Conservation (phyloP, 30 jellyfish, hydroid and myxozoan species). For the Aurelia sp. region DNA sequence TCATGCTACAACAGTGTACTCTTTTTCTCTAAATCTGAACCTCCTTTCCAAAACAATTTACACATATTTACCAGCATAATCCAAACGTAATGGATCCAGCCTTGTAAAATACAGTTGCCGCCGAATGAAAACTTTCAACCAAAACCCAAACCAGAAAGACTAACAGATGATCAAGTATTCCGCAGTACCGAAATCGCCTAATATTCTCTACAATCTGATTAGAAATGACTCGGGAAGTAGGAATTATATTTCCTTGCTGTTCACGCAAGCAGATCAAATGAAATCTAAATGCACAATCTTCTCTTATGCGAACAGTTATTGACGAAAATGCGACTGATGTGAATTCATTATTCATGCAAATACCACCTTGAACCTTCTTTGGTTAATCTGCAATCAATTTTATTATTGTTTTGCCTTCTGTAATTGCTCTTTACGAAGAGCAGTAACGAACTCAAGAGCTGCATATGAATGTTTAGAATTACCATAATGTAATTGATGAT, state of each 20-base stretch:
- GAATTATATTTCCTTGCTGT: conserved; percentile 50
- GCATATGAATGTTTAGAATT: no score
- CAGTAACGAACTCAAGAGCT: no score
- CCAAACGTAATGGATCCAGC: no score
- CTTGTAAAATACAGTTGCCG: conserved; percentile 12
- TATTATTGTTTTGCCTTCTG: no score
- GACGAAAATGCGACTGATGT: conserved; percentile 35
- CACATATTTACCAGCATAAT: no score
- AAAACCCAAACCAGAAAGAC: conserved; percentile 65
- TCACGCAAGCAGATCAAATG: conserved; percentile 56
- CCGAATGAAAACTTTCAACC: conserved; percentile 26
- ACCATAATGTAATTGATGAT: no score
- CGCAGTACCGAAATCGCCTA: conserved; percentile 62
- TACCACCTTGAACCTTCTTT: conserved; percentile 38
- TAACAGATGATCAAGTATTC: conserved; percentile 51
- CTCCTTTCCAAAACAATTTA: no score
- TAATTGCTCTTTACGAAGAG: no score
- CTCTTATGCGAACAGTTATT: conserved; percentile 25
- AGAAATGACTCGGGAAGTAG: conserved; percentile 32
- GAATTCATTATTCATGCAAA: conserved; percentile 31
- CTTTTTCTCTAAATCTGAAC: no score
- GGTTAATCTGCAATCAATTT: conserved; percentile 25
- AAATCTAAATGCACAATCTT: conserved; percentile 34
- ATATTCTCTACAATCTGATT: conserved; percentile 41
- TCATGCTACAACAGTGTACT: no score